These are phyloP conservation scores for Eulithis testata DNA, from an alignment of 2,888 invertebrate species.

Conservation along the genomic window DNA sequence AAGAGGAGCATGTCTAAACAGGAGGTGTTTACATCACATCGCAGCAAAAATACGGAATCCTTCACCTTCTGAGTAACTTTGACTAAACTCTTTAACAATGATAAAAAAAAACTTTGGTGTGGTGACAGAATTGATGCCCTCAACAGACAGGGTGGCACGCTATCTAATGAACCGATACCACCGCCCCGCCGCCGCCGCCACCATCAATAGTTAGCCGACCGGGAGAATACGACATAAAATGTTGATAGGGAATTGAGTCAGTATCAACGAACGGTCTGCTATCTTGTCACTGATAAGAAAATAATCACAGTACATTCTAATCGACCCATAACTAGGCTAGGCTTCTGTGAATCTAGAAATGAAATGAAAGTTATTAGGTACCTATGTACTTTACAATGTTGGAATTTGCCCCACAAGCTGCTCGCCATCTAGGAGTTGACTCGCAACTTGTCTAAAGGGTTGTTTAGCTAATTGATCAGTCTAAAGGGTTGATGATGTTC, in stretches of 20 bases:
- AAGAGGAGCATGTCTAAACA: not conserved
- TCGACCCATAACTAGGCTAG: conserved; percentile 38
- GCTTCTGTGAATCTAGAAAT: conserved; percentile 34
- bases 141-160: not conserved
- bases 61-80: too few species aligned
- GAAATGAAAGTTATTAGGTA: not conserved
- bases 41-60: too few species aligned
- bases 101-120: not conserved
- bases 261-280: conserved; percentile 45
- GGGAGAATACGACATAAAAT: conserved; percentile 26
- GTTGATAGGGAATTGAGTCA: conserved; percentile 46
- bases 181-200: conserved; percentile 44
- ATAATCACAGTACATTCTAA: conserved; percentile 48
- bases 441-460: not conserved
- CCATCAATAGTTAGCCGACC: conserved; percentile 48
- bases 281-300: conserved; percentile 51
- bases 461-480: conserved; percentile 9
- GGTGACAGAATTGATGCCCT: not conserved
- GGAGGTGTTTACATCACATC: too few species aligned
- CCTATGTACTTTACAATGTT: not conserved
- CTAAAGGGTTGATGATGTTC: conserved; percentile 20
- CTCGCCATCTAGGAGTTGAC: too few species aligned
- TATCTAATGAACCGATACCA: conserved; percentile 34
- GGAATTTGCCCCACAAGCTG: not conserved
- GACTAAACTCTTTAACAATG: too few species aligned